Evolutionary conservation across 2,888 invertebrate genomes (phyloP).

Genomic region (Gnatocerus cornutus): DNA sequence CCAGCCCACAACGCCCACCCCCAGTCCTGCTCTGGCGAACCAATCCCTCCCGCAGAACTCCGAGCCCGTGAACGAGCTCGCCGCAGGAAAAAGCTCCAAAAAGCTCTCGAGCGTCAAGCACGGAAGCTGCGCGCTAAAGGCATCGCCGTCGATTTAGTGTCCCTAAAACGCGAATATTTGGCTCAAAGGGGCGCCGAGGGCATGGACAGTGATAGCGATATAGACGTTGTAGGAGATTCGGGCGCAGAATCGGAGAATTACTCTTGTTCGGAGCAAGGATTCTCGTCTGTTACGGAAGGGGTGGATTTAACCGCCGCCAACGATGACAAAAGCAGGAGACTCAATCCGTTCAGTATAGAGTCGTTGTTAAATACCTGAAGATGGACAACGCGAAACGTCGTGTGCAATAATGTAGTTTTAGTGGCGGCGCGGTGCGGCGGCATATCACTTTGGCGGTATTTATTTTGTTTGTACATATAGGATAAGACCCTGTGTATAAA

Average conservation of each 20-base stretch:
- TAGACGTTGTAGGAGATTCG: conserved; percentile 89
- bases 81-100: conserved; percentile 92
- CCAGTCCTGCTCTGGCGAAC: conserved; percentile 97
- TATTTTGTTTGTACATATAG: conserved; percentile 55
- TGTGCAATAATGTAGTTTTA: conserved; percentile 61
- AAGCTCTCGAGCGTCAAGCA: conserved; percentile 93
- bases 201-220: conserved; percentile 79
- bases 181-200: conserved; percentile 81
- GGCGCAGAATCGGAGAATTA: conserved; percentile 82
- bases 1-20: conserved; percentile 99
- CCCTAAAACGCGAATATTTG: conserved; percentile 88
- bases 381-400: conserved; percentile 21
- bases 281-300: conserved; percentile 64
- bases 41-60: conserved; percentile 93
- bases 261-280: conserved; percentile 65
- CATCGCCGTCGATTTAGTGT: conserved; percentile 90
- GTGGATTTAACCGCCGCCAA: conserved; percentile 71
- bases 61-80: conserved; percentile 89
- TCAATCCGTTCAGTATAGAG: conserved; percentile 93
- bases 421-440: conserved; percentile 34
- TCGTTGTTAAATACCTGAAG: conserved; percentile 84
- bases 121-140: conserved; percentile 93
- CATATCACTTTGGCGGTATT: conserved; percentile 21
- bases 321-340: conserved; percentile 73
- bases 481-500: conserved; percentile 56